These are phyloP conservation scores for Spicauda simplicius DNA, from an alignment of 2,888 invertebrate genomes.

Conservation along the genomic window DNA sequence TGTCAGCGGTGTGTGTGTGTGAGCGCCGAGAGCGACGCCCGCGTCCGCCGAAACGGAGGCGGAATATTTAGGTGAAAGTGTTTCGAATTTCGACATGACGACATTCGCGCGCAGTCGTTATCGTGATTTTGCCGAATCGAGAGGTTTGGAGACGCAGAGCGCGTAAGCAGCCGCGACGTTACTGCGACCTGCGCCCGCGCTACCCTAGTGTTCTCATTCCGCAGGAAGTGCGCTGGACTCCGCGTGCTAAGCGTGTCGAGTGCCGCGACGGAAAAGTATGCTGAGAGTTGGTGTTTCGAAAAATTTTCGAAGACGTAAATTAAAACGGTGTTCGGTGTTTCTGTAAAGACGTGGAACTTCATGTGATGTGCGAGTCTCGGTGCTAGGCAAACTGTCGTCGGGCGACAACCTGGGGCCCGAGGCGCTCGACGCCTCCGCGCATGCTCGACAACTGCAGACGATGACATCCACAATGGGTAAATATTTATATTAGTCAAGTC, in stretches of 20 bases:
- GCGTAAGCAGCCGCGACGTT: constrained; percentile 60
- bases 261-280: constrained; percentile 73
- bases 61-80: constrained; percentile 86
- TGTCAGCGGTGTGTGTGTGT: constrained; percentile 80
- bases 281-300: constrained; percentile 72
- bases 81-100: constrained; percentile 85
- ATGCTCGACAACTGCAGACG: constrained; percentile 75
- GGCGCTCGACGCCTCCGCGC: constrained; percentile 75
- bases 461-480: constrained; percentile 85
- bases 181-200: constrained; percentile 59
- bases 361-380: constrained; percentile 73
- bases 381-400: constrained; percentile 75
- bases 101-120: constrained; percentile 85
- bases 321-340: constrained; percentile 76
- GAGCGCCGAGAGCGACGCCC: constrained; percentile 83
- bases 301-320: constrained; percentile 74
- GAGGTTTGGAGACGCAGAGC: constrained; percentile 74
- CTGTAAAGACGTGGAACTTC: constrained; percentile 63
- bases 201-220: constrained; percentile 59
- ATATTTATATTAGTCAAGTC: constrained; percentile 42
- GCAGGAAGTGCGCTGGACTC: constrained; percentile 70
- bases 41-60: constrained; percentile 83
- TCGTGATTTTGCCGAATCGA: constrained; percentile 85
- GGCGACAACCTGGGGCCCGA: constrained; percentile 76
- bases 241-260: constrained; percentile 68